phyloP scores from a whole-genome alignment of 2,888 invertebrate genomes.

The Phortica okadai region DNA sequence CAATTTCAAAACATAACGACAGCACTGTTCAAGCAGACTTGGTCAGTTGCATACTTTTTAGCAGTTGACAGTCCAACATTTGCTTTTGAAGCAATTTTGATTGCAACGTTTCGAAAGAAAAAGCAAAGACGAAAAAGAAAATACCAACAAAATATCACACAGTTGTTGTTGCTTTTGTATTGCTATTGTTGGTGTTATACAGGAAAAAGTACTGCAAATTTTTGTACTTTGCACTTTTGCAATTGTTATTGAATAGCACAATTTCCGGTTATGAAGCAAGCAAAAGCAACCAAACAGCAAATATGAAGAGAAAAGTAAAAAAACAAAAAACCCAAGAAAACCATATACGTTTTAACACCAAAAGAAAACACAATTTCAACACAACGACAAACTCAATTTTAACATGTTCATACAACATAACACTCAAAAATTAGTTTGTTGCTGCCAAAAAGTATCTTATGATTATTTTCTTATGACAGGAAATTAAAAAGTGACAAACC shows the following conservation, averaged over 20 bases:
- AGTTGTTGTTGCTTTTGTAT: conserved; percentile 29
- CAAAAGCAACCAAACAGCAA: conserved; percentile 34
- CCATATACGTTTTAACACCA: not conserved
- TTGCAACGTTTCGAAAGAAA: conserved; percentile 9
- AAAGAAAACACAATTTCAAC: not conserved
- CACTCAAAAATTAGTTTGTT: conserved; percentile 18
- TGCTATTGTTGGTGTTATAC: conserved; percentile 26
- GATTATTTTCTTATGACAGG: conserved; percentile 42
- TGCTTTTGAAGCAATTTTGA: conserved; percentile 27
- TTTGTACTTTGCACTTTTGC: conserved; percentile 45
- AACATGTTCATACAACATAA: not conserved
- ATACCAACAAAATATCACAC: not conserved
- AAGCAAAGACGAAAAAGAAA: not conserved
- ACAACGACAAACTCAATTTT: conserved; percentile 11
- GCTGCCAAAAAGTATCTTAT: conserved; percentile 8
- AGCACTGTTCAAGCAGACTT: not conserved
- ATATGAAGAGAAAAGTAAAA: not conserved
- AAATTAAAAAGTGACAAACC: conserved; percentile 49
- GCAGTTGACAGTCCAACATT: conserved; percentile 22
- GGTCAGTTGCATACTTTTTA: conserved; percentile 24
- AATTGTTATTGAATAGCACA: conserved; percentile 61
- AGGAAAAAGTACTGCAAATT: conserved; percentile 36
- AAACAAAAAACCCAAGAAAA: not conserved
- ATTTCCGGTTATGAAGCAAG: conserved; percentile 57
- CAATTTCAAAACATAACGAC: not conserved